Conservation (phyloP, 2,797 vertebrate species). For the Lutjanus campechanus region DNA sequence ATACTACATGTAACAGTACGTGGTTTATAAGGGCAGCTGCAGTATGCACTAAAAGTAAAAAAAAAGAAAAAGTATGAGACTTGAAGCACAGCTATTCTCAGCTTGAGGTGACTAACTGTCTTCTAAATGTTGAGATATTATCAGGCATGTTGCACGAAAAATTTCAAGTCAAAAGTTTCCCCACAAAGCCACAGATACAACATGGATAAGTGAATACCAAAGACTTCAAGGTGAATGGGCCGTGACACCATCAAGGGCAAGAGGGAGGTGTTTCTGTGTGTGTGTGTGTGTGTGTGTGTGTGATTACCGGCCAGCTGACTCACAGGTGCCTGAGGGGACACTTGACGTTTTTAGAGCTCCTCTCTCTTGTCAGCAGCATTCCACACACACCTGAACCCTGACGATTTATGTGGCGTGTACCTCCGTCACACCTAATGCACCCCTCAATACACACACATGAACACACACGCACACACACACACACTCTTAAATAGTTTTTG, state of each 20-base stretch:
- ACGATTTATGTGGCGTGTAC: constrained; percentile 39
- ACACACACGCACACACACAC: constrained; percentile 7
- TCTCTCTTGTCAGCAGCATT: constrained; percentile 69
- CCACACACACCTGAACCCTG: constrained; percentile 71
- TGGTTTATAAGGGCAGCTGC: too few relatives aligned
- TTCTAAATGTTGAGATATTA: background rate
- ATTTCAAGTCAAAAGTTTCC: constrained; percentile 12
- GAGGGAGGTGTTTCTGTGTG: background rate
- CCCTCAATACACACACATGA: background rate
- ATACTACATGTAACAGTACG: too few relatives aligned
- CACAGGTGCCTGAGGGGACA: constrained; percentile 67
- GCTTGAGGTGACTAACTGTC: background rate
- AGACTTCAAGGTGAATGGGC: constrained; percentile 49
- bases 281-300: constrained; percentile 7
- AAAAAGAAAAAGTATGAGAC: too few relatives aligned
- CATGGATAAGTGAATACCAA: constrained; percentile 24
- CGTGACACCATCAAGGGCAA: constrained; percentile 35
- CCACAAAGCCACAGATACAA: constrained; percentile 9
- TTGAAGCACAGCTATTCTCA: background rate
- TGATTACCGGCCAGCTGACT: constrained; percentile 75
- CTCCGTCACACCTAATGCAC: background rate
- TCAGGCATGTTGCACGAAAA: background rate
- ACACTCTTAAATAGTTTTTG: background rate
- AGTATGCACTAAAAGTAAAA: too few relatives aligned
- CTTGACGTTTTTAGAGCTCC: constrained; percentile 54